Percentiles rank a stretch among this genome's conserved stretches.
Evolutionary conservation across 2,888 invertebrate genomes (phyloP).

Genomic region (Oscheius sp.): DNA sequence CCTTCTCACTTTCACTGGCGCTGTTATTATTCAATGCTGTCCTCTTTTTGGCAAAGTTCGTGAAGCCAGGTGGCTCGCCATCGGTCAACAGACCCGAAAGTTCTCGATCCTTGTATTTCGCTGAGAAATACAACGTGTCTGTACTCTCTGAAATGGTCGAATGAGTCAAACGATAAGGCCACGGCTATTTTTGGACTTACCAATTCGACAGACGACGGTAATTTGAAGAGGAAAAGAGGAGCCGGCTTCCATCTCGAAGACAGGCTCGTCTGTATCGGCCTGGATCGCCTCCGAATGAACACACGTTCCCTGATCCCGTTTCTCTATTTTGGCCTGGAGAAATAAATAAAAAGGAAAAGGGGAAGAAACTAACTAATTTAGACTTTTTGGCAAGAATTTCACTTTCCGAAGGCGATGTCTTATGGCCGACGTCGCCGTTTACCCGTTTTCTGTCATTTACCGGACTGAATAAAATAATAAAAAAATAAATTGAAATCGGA

Average conservation of each 20-base stretch:
- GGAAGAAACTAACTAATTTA: conserved; percentile 4
- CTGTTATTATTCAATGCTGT: conserved; percentile 18
- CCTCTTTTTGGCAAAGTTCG: conserved; percentile 41
- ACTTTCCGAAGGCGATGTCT: neutral
- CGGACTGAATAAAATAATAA: neutral
- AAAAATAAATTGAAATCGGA: too few species aligned
- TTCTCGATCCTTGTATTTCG: conserved; percentile 51
- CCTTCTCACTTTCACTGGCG: conserved; percentile 18
- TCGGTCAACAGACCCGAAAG: conserved; percentile 51
- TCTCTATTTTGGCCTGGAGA: neutral
- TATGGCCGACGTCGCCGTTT: neutral
- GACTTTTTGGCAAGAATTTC: conserved; percentile 4
- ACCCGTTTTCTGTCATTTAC: conserved; percentile 14
- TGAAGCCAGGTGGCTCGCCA: conserved; percentile 44
- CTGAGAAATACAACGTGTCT: conserved; percentile 48
- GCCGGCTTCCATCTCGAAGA: conserved; percentile 33
- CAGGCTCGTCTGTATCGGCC: conserved; percentile 26
- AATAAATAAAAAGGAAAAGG: too few species aligned
- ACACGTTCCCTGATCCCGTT: conserved; percentile 15
- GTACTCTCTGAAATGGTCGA: conserved; percentile 24
- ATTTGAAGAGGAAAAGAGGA: conserved; percentile 32
- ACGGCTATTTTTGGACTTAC: conserved; percentile 6
- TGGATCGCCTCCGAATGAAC: conserved; percentile 31
- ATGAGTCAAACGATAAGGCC: neutral
- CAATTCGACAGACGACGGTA: conserved; percentile 34